Evolutionary conservation across 2,113 vertebrate species (phyloP), one percentile per base, ranked within the genome.

Genomic region (Potamarius usumacintae): DNA sequence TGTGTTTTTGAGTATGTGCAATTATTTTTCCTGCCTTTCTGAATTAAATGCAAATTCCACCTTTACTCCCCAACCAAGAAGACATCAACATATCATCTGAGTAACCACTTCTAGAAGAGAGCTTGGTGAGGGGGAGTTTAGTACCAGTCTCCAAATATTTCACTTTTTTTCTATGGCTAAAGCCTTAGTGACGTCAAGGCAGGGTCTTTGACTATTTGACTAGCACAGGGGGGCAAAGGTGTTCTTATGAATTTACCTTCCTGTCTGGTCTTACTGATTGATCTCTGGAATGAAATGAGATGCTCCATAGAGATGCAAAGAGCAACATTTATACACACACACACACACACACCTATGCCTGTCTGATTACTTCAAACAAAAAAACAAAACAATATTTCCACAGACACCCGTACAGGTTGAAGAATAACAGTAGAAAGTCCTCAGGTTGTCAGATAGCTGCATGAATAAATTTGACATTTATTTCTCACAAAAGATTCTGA

Each of bases 171-270:
- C 10, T 12, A 67, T 62, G 20, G 12, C 34, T 52, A 25, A 83
- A 17, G 62, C 18, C 12, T 83, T 82, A 25, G 34, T 69, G 48
- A 83, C 82, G 48, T 83, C 82, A 83, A 83, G 62, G 14, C 25
- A 27, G 20, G 22, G 17, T 27, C 42, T 82, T 82, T 52, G 34
- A 52, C 48, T 27, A 52, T 82, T 82, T 27, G 34, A 52, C 48
- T 27, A 27, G 42, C 25, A 27, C 20, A 82, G 22, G 42, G 20
- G 58, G 60, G 17, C 60, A 65, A 83, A 52, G 15, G 62, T 65
- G 34, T n/a, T 83, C 12, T 65, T 83, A 50, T 83, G 60, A 83
- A 62, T 50, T 65, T 83, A n/a, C 48, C 60, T 52, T 67, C 65
- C 60, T 83, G 81, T 52, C 53, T 42, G 42, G 52, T 83, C 6